Conservation (phyloP, 2,888 invertebrate genomes). For the Plusia festucae region DNA sequence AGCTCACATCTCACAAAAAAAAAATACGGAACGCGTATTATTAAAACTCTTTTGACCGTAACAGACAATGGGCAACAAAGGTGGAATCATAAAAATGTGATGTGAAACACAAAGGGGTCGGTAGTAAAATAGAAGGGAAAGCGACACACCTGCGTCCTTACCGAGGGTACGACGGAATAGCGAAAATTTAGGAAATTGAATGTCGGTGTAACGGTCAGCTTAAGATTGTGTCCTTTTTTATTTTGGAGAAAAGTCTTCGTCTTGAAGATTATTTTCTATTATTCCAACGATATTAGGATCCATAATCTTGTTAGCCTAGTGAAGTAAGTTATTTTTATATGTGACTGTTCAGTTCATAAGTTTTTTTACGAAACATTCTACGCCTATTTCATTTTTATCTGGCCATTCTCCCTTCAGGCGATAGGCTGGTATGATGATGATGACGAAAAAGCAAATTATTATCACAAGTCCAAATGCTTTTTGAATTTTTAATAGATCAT, state of each 20-base stretch:
- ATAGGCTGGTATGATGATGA: too few species aligned
- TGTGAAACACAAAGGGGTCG: slow-evolving; percentile 56
- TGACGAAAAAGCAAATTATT: too few species aligned
- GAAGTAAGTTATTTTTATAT: not conserved
- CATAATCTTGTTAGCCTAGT: slow-evolving; percentile 1
- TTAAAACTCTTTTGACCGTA: slow-evolving; percentile 69
- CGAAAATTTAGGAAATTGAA: slow-evolving; percentile 54
- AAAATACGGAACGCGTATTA: slow-evolving; percentile 57
- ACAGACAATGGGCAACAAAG: slow-evolving; percentile 62
- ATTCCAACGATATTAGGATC: not conserved
- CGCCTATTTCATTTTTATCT: too few species aligned
- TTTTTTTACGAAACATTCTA: not conserved
- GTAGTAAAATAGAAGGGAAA: slow-evolving; percentile 53
- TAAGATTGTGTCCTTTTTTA: slow-evolving; percentile 24
- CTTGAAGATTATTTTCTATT: slow-evolving; percentile 10
- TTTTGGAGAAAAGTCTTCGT: slow-evolving; percentile 6
- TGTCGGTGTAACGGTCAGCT: slow-evolving; percentile 20
- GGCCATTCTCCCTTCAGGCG: too few species aligned
- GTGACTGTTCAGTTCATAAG: not conserved
- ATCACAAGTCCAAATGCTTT: too few species aligned
- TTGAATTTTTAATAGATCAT: too few species aligned
- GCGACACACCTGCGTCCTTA: slow-evolving; percentile 63
- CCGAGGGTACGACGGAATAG: slow-evolving; percentile 38
- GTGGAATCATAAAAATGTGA: slow-evolving; percentile 67
- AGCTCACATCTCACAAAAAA: slow-evolving; percentile 36